These are phyloP conservation scores for Malaclemys terrapin DNA, from an alignment of 2,113 vertebrate genomes.

Conservation along the genomic window DNA sequence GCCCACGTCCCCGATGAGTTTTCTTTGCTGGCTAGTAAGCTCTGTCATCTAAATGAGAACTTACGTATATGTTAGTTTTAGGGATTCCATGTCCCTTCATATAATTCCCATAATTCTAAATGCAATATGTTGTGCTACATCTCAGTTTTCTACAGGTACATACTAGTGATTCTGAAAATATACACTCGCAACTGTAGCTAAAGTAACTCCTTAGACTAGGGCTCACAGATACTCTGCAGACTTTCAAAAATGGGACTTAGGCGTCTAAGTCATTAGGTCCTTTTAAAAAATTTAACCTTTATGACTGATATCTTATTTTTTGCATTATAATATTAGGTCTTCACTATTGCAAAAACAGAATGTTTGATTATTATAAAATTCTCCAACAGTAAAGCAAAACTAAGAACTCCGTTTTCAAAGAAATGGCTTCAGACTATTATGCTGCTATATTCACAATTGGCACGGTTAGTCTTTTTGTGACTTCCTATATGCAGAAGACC, in stretches of 20 bases:
- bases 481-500: rapidly evolving
- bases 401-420: neutral
- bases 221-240: neutral
- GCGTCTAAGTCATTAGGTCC: neutral
- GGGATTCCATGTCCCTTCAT: neutral
- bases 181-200: neutral
- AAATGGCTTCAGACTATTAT: neutral
- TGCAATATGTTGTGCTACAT: neutral
- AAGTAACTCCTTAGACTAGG: neutral
- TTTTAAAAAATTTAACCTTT: neutral
- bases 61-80: neutral
- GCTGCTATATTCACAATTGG: neutral
- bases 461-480: neutral
- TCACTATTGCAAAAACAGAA: neutral
- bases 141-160: rapidly evolving
- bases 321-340: neutral
- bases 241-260: neutral
- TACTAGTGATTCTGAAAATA: neutral
- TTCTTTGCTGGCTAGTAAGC: neutral
- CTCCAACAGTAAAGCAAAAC: neutral
- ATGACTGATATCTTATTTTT: neutral
- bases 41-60: neutral
- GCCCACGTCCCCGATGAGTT: neutral
- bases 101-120: rapidly evolving
- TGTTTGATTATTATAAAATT: neutral